phyloP scores from a whole-genome alignment of 2,888 invertebrate genomes.

The Dinocampus coccinellae region DNA sequence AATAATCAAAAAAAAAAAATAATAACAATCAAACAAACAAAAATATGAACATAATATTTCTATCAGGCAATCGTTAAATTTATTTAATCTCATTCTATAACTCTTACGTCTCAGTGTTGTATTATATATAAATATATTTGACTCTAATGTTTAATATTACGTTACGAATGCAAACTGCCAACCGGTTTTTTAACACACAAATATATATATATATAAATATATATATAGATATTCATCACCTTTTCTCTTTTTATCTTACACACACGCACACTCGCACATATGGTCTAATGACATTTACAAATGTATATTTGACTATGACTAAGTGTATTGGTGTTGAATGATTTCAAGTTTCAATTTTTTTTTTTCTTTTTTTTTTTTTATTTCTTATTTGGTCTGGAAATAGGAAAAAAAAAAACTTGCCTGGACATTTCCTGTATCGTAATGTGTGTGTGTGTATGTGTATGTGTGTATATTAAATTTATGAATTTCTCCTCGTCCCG shows the following conservation, averaged over 20 bases:
- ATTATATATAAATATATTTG: neutral
- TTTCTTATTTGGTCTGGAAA: neutral
- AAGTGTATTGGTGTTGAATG: neutral
- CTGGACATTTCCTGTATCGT: conserved; percentile 26
- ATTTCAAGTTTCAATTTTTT: conserved; percentile 14
- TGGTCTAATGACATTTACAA: neutral
- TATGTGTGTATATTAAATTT: neutral
- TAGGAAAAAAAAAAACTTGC: conserved; percentile 12
- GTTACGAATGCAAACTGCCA: conserved; percentile 65
- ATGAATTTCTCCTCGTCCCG: conserved; percentile 15
- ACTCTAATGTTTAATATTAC: conserved; percentile 62
- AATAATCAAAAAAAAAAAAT: neutral
- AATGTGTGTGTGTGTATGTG: neutral
- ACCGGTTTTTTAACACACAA: conserved; percentile 57
- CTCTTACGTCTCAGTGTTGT: conserved; percentile 39
- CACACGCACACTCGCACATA: neutral
- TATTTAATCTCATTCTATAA: conserved; percentile 41
- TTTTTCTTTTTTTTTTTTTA: neutral
- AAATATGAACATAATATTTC: no score
- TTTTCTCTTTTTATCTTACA: no score
- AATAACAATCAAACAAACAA: neutral
- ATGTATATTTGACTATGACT: neutral
- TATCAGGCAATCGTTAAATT: neutral
- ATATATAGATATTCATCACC: neutral
- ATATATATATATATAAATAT: neutral